Evolutionary conservation across 2,888 invertebrate genomes (phyloP).

Genomic region (Hecatera dysodea): DNA sequence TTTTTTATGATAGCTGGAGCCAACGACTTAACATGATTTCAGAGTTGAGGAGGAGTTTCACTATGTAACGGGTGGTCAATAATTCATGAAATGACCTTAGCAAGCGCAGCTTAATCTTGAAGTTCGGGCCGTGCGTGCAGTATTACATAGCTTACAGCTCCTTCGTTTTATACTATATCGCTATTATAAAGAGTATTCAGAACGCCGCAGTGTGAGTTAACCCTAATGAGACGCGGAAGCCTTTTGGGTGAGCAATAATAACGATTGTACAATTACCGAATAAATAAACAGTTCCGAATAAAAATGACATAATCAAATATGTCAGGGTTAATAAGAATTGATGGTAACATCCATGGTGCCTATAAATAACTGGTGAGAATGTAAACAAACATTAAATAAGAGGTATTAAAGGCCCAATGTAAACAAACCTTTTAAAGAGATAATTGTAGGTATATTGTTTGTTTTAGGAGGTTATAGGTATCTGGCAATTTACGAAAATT

Average conservation of each 20-base stretch:
- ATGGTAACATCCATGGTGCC: conserved; percentile 16
- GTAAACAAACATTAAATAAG: conserved; percentile 12
- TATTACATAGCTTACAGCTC: background rate
- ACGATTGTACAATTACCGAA: conserved; percentile 21
- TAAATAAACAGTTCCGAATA: conserved; percentile 49
- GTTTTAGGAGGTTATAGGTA: background rate
- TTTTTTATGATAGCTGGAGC: background rate
- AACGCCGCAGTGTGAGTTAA: background rate
- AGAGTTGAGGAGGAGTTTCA: too few relatives aligned
- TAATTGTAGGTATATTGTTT: background rate
- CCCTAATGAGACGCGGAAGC: conserved; percentile 43
- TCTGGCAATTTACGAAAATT: background rate
- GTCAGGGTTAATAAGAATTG: conserved; percentile 44
- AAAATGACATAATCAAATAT: conserved; percentile 47
- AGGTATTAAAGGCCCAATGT: background rate
- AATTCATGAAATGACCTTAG: background rate
- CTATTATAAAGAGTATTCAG: too few relatives aligned
- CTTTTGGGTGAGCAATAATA: conserved; percentile 8
- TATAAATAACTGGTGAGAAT: conserved; percentile 3
- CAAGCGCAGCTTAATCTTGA: background rate
- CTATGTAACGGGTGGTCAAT: background rate
- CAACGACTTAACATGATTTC: background rate
- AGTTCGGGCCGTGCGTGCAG: background rate
- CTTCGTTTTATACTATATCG: background rate
- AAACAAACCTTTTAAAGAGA: background rate